Conservation (phyloP, 2,797 vertebrate genomes). For the Hemitrygon akajei region DNA sequence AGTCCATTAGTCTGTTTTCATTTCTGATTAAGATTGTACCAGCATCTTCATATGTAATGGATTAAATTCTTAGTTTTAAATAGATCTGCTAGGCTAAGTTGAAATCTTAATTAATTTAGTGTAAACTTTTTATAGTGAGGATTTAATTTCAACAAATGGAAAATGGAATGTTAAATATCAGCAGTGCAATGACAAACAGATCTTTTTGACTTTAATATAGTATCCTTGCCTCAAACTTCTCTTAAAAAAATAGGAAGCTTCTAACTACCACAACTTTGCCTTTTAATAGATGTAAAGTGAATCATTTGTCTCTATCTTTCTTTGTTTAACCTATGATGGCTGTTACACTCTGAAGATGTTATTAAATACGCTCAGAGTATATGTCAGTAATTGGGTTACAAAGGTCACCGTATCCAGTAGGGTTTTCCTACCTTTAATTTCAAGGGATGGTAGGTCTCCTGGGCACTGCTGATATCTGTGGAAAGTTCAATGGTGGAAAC, state of each 20-base stretch:
- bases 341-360: background rate
- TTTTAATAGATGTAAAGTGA: background rate
- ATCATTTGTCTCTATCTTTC: background rate
- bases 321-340: background rate
- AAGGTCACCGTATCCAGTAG: background rate
- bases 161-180: background rate
- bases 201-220: background rate
- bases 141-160: background rate
- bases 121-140: background rate
- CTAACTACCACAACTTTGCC: background rate
- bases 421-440: background rate
- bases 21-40: background rate
- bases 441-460: background rate
- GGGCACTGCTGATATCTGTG: background rate
- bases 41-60: background rate
- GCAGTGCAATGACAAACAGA: background rate
- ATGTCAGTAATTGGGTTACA: slow-evolving; percentile 13
- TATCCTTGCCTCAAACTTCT: background rate
- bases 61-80: background rate
- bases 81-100: background rate
- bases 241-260: background rate
- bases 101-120: background rate
- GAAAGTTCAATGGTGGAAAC: background rate
- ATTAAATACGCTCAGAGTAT: background rate
- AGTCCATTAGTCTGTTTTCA: background rate